Conservation (phyloP, 2,888 invertebrate genomes). For the Xiphydria camelus region DNA sequence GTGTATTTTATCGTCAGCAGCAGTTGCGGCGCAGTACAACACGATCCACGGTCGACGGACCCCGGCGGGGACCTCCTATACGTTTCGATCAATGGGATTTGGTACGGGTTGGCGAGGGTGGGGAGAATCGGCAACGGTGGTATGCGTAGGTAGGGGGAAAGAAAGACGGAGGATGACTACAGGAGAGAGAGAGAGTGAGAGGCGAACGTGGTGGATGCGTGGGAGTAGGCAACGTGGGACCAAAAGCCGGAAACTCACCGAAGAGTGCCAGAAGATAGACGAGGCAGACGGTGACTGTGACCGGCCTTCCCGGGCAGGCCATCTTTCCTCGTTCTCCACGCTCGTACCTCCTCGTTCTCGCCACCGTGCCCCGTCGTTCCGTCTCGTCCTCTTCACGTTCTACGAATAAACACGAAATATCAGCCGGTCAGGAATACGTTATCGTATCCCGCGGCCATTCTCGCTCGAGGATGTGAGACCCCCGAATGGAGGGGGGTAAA, state of each 20-base stretch:
- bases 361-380: constrained; percentile 8
- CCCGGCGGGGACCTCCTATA: no score
- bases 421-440: constrained; percentile 39
- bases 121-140: background rate
- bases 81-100: no score
- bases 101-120: background rate
- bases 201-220: background rate
- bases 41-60: no score
- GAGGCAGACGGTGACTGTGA: constrained; percentile 39
- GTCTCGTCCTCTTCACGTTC: constrained; percentile 33
- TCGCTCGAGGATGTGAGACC: no score
- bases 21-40: no score
- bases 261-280: constrained; percentile 47
- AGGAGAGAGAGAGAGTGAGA: constrained; percentile 7
- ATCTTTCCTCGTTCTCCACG: constrained; percentile 26
- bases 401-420: constrained; percentile 51
- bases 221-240: background rate
- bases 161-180: background rate
- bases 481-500: no score
- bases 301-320: constrained; percentile 35
- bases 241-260: constrained; percentile 38
- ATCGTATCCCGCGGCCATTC: constrained; percentile 26
- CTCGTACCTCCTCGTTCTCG: constrained; percentile 1
- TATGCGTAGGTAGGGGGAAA: background rate
- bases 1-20: no score